Base-by-base conservation (phyloP, 2,113 vertebrate species). In the Trichomycterus rosablanca region DNA sequence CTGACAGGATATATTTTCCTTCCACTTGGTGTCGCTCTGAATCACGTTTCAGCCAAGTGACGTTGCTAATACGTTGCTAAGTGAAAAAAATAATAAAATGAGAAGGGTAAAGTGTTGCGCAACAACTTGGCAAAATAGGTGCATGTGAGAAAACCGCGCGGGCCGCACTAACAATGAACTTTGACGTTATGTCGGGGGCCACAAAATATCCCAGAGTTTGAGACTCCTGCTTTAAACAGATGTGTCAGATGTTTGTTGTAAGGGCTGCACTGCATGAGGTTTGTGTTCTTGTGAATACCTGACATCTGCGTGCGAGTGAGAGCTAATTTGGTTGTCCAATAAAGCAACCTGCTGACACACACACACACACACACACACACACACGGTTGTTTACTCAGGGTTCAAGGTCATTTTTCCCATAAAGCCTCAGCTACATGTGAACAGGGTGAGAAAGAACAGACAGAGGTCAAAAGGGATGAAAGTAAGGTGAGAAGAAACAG, bases 271-370 rank as follows among this genome's bases (percentile, higher is more conserved):
- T 32, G 59, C 44, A 19, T 9, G 50, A 45, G 57, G 22, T 66
- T 61, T 71, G 51, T 56, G 45, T 57, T 56, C 63, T 62, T 55
- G 16, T 11, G 8, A 57, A 54, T 63, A 66, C 69, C 69, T 71
- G 69, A 71, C 63, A 71, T 66, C 69, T 71, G 69, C 28, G 28
- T 37, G 35, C 51, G 44, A 59, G 63, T 61, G 57, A 62, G 45
- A 50, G 32, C 63, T 71, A 50, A 71, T 63, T 67, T 65, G 58
- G n/a, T 43, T 67, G 63, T 40, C 64, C 58, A 62, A 45, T 62
- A 57, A 66, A 62, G 58, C 42, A 15, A 62, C 52, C 58, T 52
- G 52, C 63, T 66, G 57, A 22, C 54, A 70, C 32, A 50, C 23
- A 67, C 59, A 43, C 32, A 43, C 16, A 16, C 15, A 24, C 20